These are phyloP conservation scores for Cabera pusaria DNA, from an alignment of 2,888 invertebrate genomes.

Conservation along the genomic window DNA sequence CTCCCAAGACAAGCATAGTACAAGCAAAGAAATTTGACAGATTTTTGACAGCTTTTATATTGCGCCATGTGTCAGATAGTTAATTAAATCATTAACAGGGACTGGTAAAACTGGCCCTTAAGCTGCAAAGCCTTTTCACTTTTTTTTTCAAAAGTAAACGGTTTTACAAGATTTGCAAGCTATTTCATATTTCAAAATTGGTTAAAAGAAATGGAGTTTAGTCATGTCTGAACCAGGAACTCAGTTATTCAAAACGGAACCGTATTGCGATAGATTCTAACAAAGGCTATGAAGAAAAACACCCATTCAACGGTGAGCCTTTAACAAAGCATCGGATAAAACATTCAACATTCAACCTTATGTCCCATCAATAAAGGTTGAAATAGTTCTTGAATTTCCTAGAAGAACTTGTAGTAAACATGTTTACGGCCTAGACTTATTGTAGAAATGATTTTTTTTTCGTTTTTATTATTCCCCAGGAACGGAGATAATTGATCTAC, in stretches of 20 bases:
- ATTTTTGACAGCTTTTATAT: too few relatives aligned
- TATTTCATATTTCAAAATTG: too few relatives aligned
- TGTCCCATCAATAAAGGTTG: background rate
- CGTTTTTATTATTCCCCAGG: slow-evolving; percentile 29
- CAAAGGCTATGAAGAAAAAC: slow-evolving; percentile 26
- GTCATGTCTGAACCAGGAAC: too few relatives aligned
- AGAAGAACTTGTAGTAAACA: slow-evolving; percentile 38
- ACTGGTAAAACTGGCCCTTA: too few relatives aligned
- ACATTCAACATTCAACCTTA: slow-evolving; percentile 3
- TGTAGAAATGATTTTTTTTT: slow-evolving; percentile 36
- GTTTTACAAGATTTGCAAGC: too few relatives aligned
- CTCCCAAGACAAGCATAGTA: too few relatives aligned
- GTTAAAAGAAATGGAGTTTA: too few relatives aligned
- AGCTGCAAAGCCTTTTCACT: too few relatives aligned
- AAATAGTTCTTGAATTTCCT: slow-evolving; percentile 2
- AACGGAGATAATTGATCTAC: slow-evolving; percentile 29
- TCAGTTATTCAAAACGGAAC: background rate
- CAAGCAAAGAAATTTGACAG: too few relatives aligned
- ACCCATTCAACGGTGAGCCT: slow-evolving; percentile 11
- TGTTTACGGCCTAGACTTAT: slow-evolving; percentile 41
- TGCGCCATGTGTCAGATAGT: too few relatives aligned
- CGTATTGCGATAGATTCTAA: slow-evolving; percentile 13
- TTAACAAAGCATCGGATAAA: background rate
- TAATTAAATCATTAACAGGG: too few relatives aligned
- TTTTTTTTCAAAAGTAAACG: too few relatives aligned